phyloP scores from a whole-genome alignment of 1,140 invertebrate genomes.

The Drosophila paulistorum region DNA sequence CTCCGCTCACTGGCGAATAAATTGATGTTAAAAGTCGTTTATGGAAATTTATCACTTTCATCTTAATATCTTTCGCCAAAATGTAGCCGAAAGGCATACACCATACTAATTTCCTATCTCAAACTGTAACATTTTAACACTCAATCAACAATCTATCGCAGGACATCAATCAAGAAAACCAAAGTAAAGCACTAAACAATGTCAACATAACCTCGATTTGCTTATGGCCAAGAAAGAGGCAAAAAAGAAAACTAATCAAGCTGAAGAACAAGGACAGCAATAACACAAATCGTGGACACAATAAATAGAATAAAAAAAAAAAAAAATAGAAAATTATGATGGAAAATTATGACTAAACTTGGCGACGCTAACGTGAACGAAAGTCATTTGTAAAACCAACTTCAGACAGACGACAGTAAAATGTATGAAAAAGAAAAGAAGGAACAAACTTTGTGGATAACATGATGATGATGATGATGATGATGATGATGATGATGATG shows the following conservation, averaged over 20 bases:
- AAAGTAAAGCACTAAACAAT: conserved; percentile 62
- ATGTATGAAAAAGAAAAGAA: conserved; percentile 11
- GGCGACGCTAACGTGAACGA: conserved; percentile 60
- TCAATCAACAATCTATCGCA: conserved; percentile 57
- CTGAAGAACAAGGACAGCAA: conserved; percentile 48
- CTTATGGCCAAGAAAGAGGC: conserved; percentile 38
- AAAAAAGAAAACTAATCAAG: conserved; percentile 57
- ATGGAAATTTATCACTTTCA: conserved; percentile 2
- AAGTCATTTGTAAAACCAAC: conserved; percentile 63
- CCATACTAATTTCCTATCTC: conserved; percentile 25
- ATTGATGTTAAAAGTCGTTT: conserved; percentile 10
- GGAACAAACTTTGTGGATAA: conserved; percentile 2
- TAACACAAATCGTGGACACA: conserved; percentile 51
- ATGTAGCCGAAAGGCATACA: neutral
- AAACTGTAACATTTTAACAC: conserved; percentile 53
- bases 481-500: neutral
- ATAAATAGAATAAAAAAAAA: conserved; percentile 61
- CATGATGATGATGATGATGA: neutral
- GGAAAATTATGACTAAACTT: conserved; percentile 70
- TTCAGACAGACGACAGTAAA: conserved; percentile 30
- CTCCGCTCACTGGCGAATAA: neutral
- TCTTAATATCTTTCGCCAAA: neutral
- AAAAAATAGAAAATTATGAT: conserved; percentile 64
- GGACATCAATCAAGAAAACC: conserved; percentile 65
- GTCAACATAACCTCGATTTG: conserved; percentile 69